Conservation (phyloP, 2,888 invertebrate species). For the Thelaira solivaga region DNA sequence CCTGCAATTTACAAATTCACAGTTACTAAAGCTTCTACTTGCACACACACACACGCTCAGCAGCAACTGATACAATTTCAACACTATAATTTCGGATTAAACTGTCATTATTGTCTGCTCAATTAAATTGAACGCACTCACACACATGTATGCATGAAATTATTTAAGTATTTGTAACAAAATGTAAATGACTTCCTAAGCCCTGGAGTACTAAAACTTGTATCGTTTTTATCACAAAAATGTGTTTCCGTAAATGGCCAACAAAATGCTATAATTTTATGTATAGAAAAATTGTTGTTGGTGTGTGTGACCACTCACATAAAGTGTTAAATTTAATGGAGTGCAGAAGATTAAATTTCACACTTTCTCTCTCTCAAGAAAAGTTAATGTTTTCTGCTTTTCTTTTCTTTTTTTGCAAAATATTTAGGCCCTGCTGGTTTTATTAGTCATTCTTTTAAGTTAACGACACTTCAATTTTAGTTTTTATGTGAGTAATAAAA, state of each 20-base stretch:
- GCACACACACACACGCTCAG: no score
- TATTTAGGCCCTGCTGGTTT: no score
- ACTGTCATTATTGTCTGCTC: neutral
- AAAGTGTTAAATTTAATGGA: neutral
- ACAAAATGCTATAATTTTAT: no score
- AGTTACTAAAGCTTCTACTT: no score
- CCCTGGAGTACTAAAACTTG: neutral
- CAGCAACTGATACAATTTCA: neutral
- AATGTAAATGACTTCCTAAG: neutral
- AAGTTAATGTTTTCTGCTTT: no score
- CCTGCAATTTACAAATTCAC: no score
- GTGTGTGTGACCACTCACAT: no score
- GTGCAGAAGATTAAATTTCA: slow-evolving; percentile 36
- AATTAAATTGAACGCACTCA: slow-evolving; percentile 11
- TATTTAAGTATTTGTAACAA: neutral
- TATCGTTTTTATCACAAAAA: slow-evolving; percentile 8
- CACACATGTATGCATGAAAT: neutral
- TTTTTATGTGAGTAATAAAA: no score
- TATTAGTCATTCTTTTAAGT: no score
- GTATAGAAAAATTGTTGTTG: no score
- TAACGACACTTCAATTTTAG: no score
- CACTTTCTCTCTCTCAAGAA: neutral
- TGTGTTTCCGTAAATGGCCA: slow-evolving; percentile 3
- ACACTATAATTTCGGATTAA: neutral
- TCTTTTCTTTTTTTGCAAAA: no score